A percentile compares a stretch with the other conserved stretches of the same genome.
Conservation (phyloP, 2,888 invertebrate genomes). For the Drosophila infuscata region DNA sequence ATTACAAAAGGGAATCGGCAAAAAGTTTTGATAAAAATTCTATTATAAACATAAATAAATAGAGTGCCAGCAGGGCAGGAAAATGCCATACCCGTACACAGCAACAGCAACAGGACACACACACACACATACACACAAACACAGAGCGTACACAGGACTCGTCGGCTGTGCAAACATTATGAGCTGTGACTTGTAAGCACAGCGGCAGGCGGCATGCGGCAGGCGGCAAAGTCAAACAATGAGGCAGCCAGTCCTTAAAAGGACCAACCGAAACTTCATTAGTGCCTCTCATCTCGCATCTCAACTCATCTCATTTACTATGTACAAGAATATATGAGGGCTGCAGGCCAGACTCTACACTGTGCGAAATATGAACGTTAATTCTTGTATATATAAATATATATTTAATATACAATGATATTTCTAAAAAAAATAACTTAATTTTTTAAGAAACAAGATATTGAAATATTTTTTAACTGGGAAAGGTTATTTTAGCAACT, state of each 20-base stretch:
- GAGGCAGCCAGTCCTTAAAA: slow-evolving; percentile 72
- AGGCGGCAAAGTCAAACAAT: slow-evolving; percentile 76
- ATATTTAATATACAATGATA: too few relatives aligned
- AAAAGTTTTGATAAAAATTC: slow-evolving; percentile 81
- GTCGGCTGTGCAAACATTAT: slow-evolving; percentile 64
- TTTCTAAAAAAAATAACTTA: neutral
- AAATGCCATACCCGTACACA: slow-evolving; percentile 47
- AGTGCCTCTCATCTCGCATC: slow-evolving; percentile 59
- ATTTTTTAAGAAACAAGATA: neutral
- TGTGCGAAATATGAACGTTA: slow-evolving; percentile 7
- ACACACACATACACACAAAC: slow-evolving; percentile 26
- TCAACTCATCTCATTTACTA: slow-evolving; percentile 56
- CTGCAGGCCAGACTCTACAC: slow-evolving; percentile 56
- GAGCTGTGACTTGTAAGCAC: slow-evolving; percentile 57
- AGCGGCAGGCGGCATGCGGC: slow-evolving; percentile 34
- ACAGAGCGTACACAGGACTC: slow-evolving; percentile 9
- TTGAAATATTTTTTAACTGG: neutral
- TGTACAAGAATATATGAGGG: slow-evolving; percentile 42
- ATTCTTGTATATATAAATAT: neutral
- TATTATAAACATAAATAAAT: slow-evolving; percentile 82
- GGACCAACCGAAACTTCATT: slow-evolving; percentile 78
- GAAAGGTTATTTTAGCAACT: neutral
- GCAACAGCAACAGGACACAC: slow-evolving; percentile 16
- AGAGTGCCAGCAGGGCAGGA: slow-evolving; percentile 60
- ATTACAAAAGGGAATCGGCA: slow-evolving; percentile 72